Conservation (phyloP, 2,113 vertebrate species). For the Neodontobutis hainanensis region DNA sequence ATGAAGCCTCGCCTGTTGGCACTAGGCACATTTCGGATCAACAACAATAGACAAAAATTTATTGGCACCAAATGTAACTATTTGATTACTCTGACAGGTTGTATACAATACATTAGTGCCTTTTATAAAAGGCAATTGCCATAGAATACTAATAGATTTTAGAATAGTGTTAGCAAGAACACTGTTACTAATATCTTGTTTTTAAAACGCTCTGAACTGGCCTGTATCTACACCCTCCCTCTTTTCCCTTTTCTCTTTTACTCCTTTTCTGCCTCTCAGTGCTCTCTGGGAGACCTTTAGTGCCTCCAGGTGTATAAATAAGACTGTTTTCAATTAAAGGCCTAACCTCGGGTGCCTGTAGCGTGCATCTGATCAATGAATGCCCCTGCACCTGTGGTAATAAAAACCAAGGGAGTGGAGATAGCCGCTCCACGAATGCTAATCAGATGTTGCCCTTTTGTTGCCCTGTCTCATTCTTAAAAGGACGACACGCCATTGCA, state of each 20-base stretch:
- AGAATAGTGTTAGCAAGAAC: too few relatives aligned
- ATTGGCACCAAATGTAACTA: too few relatives aligned
- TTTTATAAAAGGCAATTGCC: too few relatives aligned
- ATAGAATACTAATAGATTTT: too few relatives aligned
- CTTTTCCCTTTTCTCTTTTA: conserved; percentile 53
- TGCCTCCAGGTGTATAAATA: conserved; percentile 87
- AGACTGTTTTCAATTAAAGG: conserved; percentile 83
- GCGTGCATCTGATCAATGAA: conserved; percentile 83
- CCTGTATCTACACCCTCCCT: conserved; percentile 33
- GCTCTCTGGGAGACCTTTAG: conserved; percentile 77
- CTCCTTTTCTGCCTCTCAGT: conserved; percentile 62
- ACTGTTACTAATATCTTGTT: too few relatives aligned
- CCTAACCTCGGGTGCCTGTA: conserved; percentile 71
- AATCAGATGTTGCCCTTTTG: conserved; percentile 79
- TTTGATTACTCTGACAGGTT: too few relatives aligned
- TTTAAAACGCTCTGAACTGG: conserved; percentile 43
- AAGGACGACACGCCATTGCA: conserved; percentile 72
- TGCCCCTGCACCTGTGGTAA: conserved; percentile 85
- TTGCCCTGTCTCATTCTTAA: conserved; percentile 69
- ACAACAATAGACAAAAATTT: too few relatives aligned
- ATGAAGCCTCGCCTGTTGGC: too few relatives aligned
- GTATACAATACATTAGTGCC: too few relatives aligned
- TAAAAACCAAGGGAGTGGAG: conserved; percentile 80
- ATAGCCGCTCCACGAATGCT: conserved; percentile 73
- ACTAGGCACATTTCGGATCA: too few relatives aligned